These are phyloP conservation scores for Nemurella pictetii DNA, from an alignment of 2,888 invertebrate genomes.

Conservation along the genomic window DNA sequence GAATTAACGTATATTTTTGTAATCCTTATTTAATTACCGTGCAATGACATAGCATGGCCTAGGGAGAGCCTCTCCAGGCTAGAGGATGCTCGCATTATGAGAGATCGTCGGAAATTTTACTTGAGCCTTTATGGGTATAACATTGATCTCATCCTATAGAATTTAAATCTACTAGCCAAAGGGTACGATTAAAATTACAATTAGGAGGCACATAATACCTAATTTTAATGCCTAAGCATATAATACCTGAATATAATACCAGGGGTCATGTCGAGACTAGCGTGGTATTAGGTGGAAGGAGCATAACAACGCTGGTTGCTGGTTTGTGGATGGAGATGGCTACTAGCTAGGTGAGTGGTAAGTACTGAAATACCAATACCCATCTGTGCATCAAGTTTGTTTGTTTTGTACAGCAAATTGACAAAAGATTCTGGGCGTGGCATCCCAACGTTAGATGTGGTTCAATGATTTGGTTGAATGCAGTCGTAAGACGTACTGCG, in stretches of 20 bases:
- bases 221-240: background rate
- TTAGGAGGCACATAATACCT: background rate
- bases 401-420: background rate
- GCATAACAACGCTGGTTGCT: background rate
- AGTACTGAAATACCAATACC: background rate
- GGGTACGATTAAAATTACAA: background rate
- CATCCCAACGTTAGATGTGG: background rate
- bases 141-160: background rate
- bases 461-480: background rate
- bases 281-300: background rate
- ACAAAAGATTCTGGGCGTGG: background rate
- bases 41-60: background rate
- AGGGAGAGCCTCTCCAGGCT: background rate
- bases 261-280: background rate
- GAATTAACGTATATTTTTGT: background rate
- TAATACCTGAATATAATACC: background rate
- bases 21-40: background rate
- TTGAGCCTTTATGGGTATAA: background rate
- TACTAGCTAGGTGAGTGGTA: background rate
- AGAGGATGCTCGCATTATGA: background rate
- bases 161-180: background rate
- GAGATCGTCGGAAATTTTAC: background rate
- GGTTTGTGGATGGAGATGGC: background rate
- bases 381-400: too few relatives aligned
- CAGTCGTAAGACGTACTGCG: background rate